A percentile compares a stretch with the other conserved stretches of the same genome.
These are phyloP conservation scores for Rhynchomys soricoides DNA, from an alignment of 2,113 vertebrate species.

Conservation along the genomic window DNA sequence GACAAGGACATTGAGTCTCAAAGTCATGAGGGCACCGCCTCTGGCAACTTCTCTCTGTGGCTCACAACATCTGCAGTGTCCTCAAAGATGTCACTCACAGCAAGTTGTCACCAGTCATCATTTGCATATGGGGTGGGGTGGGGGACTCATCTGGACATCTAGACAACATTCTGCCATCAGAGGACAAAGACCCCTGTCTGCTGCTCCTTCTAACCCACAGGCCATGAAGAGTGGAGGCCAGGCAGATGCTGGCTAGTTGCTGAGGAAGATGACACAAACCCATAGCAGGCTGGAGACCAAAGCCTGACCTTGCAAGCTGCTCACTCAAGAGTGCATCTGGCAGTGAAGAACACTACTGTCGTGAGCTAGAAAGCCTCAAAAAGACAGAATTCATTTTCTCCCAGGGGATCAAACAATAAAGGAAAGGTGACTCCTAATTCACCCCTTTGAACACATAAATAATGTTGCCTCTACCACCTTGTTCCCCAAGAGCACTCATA, in stretches of 20 bases:
- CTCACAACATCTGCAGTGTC: background rate
- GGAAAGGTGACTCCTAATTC: background rate
- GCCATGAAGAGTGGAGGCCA: background rate
- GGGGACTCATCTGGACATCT: background rate
- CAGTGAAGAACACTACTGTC: background rate
- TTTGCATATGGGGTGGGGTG: background rate
- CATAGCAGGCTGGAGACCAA: no score
- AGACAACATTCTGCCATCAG: background rate
- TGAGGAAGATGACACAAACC: background rate
- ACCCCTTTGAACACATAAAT: constrained; percentile 30
- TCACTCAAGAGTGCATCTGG: no score
- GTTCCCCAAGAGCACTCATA: accelerated
- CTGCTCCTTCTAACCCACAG: background rate
- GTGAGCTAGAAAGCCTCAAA: background rate
- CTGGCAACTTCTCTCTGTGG: background rate
- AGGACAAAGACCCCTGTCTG: background rate
- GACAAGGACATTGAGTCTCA: background rate
- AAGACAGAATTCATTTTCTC: background rate
- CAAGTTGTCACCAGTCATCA: background rate
- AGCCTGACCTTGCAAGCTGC: background rate
- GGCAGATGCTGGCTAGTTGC: background rate
- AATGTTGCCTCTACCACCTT: background rate
- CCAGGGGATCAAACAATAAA: background rate
- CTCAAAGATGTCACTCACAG: background rate
- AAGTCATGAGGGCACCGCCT: background rate